Evolutionary conservation across 2,113 vertebrate genomes (phyloP), one percentile per base, ranked within the genome.

Genomic region (Dicrurus megarhynchus): DNA sequence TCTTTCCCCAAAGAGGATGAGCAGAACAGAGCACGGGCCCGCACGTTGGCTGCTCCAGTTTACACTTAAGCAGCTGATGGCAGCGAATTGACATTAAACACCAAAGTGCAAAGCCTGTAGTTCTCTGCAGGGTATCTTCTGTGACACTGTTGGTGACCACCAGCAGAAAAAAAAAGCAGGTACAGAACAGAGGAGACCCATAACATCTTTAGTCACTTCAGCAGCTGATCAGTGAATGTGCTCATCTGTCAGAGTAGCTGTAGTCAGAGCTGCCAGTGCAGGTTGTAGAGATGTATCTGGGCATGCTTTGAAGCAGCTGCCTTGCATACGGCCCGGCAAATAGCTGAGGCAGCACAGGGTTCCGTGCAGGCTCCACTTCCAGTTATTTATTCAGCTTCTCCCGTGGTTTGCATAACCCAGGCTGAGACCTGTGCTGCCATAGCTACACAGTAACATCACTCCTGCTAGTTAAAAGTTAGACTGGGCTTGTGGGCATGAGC

Each of bases 301-400:
- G 26, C 39, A 7, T 6, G 42, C 42, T 74, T 95, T 74, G 85
- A 64, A 83, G 75, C 2, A 61, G 32, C 49, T 70, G 13, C 53
- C n/a, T 24, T 33, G 49, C 56, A 68, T 47, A 71, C 0, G 0
- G 52, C 65, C 39, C 0, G 2, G 26, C 30, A 71, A 71, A 77
- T 0, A 50, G 71, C 92, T 70, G 63, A 90, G 83, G 23, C 44
- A 90, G 59, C 76, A 73, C 3, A 9, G 70, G 44, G 23, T 11
- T 49, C 39, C 35, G 71, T 3, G 49, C 59, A 88, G 64, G 42
- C 71, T 46, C 5, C 16, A 22, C 67, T 92, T 67, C 12, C 55
- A 81, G 68, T 16, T 93, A 77, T 90, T 93, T 95, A 35, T 80
- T 78, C 79, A 67, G 68, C 64, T 93, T 70, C 64, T 92, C 50